Evolutionary conservation across 2,113 vertebrate genomes (phyloP), one percentile per base, ranked within the genome.

Genomic region (Ceyx cyanopectus): DNA sequence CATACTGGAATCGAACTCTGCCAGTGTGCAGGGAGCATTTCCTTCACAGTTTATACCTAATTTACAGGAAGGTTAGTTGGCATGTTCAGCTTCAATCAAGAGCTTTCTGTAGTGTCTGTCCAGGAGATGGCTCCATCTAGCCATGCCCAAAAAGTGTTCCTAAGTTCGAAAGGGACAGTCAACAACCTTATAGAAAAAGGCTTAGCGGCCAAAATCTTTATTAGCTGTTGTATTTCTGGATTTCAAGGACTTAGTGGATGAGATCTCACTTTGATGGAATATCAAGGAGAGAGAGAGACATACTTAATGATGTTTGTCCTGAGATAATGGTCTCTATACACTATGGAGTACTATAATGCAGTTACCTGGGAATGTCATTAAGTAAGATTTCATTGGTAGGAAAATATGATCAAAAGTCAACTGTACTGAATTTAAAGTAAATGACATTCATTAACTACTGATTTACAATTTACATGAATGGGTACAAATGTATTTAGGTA

Each of bases 111-210:
- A 76, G 54, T 57, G 23, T 92, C 92, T 87, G 79, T 37, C 93
- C 95, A 94, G 95, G 82, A 96, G 94, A n/a, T 85, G 95, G 93
- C 95, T 92, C 93, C 60, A 87, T 62, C 54, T 82, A 95, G 54
- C 93, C 22, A 80, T 91, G 41, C 46, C 90, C 93, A 89, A 89
- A 69, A 70, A 30, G 45, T 26, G 67, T 60, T 68, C 57, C 73
- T 43, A 8, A n/a, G 8, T 60, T 43, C 34, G 12, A 70, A 75
- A 69, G 13, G n/a, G 41, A 32, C 34, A 27, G 53, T 29, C 62
- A 82, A 62, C 45, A 45, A 50, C 9, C 20, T 17, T n/a, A 45
- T 19, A 70, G 9, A 23, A 48, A 54, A 73, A 73, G 14, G 18
- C 24, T 69, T 80, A 54, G 29, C 11, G 48, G 23, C 9, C 48